Evolutionary conservation across 2,888 invertebrate species (phyloP).

Genomic region (Meganola albula): DNA sequence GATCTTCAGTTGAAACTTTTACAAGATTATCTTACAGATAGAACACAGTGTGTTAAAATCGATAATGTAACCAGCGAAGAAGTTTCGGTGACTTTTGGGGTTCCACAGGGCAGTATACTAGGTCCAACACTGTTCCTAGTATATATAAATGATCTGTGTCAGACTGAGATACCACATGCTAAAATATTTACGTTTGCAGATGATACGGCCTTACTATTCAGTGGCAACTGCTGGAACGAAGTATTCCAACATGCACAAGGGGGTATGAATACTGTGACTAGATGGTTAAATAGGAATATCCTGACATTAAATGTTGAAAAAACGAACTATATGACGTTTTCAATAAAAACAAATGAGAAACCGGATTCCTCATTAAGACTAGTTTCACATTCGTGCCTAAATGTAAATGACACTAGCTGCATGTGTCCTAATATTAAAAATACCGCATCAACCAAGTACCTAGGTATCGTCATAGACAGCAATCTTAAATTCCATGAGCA

Average conservation of each 20-base stretch:
- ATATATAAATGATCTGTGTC: neutral
- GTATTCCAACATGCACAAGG: neutral
- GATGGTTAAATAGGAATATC: slow-evolving; percentile 6
- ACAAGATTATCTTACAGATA: slow-evolving; percentile 2
- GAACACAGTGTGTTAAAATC: slow-evolving; percentile 6
- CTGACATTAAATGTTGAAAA: slow-evolving; percentile 8
- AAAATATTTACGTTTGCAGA: slow-evolving; percentile 9
- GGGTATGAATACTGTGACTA: neutral
- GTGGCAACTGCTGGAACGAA: slow-evolving; percentile 1
- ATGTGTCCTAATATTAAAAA: slow-evolving; percentile 3
- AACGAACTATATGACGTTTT: slow-evolving; percentile 7
- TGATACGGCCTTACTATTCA: slow-evolving; percentile 8
- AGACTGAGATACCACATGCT: neutral
- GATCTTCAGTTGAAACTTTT: slow-evolving; percentile 1
- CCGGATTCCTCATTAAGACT: slow-evolving; percentile 3
- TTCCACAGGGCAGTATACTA: slow-evolving; percentile 2
- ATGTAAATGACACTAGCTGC: slow-evolving; percentile 1
- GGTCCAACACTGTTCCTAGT: neutral
- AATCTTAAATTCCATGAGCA: slow-evolving; percentile 8
- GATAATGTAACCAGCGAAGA: slow-evolving; percentile 2
- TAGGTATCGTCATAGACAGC: slow-evolving; percentile 8
- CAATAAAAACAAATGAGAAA: slow-evolving; percentile 6
- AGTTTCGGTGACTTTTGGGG: neutral
- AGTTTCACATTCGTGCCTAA: slow-evolving; percentile 3
- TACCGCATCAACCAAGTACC: slow-evolving; percentile 4